phyloP scores from a whole-genome alignment of 2,797 vertebrate genomes.

The Malacoctenus gilli region DNA sequence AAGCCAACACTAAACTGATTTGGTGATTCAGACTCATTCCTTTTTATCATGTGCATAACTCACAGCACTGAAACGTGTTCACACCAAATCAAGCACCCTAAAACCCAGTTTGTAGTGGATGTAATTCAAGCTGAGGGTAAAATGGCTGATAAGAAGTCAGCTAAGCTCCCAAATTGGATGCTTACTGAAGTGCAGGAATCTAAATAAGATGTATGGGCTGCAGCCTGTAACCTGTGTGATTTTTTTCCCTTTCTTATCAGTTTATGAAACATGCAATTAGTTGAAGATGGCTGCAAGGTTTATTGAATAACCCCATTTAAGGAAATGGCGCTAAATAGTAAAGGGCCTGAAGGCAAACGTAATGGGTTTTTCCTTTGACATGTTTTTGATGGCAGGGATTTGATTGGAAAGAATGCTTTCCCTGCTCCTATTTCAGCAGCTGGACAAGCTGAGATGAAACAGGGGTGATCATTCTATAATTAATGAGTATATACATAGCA shows the following conservation, averaged over 20 bases:
- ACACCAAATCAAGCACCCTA: slow-evolving; percentile 24
- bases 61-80: slow-evolving; percentile 9
- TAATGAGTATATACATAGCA: slow-evolving; percentile 29
- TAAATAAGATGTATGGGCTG: slow-evolving; percentile 64
- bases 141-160: slow-evolving; percentile 65
- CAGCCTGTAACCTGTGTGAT: slow-evolving; percentile 61
- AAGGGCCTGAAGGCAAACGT: slow-evolving; percentile 66
- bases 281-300: slow-evolving; percentile 67
- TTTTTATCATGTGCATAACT: slow-evolving; percentile 35
- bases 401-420: slow-evolving; percentile 53
- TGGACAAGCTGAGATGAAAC: slow-evolving; percentile 50
- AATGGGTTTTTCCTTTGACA: slow-evolving; percentile 76
- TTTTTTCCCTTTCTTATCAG: slow-evolving; percentile 75
- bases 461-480: slow-evolving; percentile 33
- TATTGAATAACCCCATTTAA: slow-evolving; percentile 74
- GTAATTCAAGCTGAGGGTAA: slow-evolving; percentile 57
- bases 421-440: slow-evolving; percentile 43
- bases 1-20: slow-evolving; percentile 47
- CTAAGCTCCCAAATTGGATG: slow-evolving; percentile 66
- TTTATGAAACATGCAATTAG: slow-evolving; percentile 79
- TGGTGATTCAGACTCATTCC: slow-evolving; percentile 40
- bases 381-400: slow-evolving; percentile 50
- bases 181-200: slow-evolving; percentile 49
- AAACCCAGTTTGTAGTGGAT: slow-evolving; percentile 32
- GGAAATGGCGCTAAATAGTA: slow-evolving; percentile 72